A percentile compares a stretch with the other conserved stretches of the same genome.
Conservation (phyloP, 2,888 invertebrate genomes). For the Scotopteryx bipunctaria region DNA sequence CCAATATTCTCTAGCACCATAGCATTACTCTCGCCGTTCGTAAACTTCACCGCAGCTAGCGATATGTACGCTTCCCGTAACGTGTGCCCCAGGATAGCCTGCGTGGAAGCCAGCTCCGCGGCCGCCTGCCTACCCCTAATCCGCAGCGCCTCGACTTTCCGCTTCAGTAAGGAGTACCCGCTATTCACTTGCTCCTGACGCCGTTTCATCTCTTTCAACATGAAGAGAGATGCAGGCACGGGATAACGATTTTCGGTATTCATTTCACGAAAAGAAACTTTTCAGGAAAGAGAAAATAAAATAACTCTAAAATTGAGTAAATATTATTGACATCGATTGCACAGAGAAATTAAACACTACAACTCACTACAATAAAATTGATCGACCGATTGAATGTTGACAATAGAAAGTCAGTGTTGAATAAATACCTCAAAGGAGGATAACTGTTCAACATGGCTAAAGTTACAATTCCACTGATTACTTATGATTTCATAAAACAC, state of each 20-base stretch:
- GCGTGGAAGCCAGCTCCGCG: slow-evolving; percentile 60
- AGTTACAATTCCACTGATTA: no score
- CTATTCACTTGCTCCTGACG: slow-evolving; percentile 68
- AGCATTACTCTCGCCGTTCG: slow-evolving; percentile 76
- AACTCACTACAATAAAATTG: no score
- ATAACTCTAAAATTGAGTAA: not conserved
- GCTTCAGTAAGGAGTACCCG: slow-evolving; percentile 66
- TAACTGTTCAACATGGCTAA: no score
- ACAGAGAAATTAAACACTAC: no score
- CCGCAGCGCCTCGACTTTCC: slow-evolving; percentile 71
- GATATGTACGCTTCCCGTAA: slow-evolving; percentile 73
- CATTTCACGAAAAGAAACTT: slow-evolving; percentile 44
- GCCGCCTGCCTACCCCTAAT: slow-evolving; percentile 65
- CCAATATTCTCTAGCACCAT: slow-evolving; percentile 74
- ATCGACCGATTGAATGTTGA: not conserved
- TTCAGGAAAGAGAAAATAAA: no score
- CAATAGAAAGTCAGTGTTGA: not conserved
- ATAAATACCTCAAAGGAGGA: no score
- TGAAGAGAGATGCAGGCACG: slow-evolving; percentile 72
- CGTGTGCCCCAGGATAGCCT: slow-evolving; percentile 64
- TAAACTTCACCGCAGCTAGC: slow-evolving; percentile 73
- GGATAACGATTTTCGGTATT: slow-evolving; percentile 71
- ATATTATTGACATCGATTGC: not conserved
- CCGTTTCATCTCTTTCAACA: slow-evolving; percentile 73
- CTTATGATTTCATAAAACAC: no score